phyloP scores from a whole-genome alignment of 2,888 invertebrate genomes.

The Julus scanicus region DNA sequence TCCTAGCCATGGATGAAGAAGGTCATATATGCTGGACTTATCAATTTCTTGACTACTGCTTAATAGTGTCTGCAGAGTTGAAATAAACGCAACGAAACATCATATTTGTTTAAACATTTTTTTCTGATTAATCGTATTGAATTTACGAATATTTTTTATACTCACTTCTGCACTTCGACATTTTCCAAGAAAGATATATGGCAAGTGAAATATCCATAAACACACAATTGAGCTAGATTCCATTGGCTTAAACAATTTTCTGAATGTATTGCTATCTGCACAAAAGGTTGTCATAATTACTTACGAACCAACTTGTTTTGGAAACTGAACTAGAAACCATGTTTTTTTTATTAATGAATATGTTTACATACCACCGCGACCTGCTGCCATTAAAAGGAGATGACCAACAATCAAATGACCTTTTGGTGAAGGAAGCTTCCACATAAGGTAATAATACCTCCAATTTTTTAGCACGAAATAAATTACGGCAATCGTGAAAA shows the following conservation, averaged over 20 bases:
- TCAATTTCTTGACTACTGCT: conserved; percentile 48
- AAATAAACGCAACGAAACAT: too few species aligned
- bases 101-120: too few species aligned
- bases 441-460: not conserved
- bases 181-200: not conserved
- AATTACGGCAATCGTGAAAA: not conserved
- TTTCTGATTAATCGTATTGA: not conserved
- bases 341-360: too few species aligned
- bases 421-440: conserved; percentile 12
- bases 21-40: conserved; percentile 55
- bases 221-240: not conserved
- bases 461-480: not conserved
- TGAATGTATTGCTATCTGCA: not conserved
- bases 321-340: too few species aligned
- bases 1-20: too few species aligned
- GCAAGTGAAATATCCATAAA: conserved; percentile 4
- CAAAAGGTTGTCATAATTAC: too few species aligned
- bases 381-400: too few species aligned
- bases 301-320: too few species aligned
- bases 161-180: not conserved
- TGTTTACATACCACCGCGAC: too few species aligned
- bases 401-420: not conserved
- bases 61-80: conserved; percentile 48
- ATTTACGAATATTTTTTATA: too few species aligned
- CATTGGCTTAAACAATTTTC: not conserved